Base-by-base conservation (phyloP, 2,797 vertebrate species). In the Rhinella marina region DNA sequence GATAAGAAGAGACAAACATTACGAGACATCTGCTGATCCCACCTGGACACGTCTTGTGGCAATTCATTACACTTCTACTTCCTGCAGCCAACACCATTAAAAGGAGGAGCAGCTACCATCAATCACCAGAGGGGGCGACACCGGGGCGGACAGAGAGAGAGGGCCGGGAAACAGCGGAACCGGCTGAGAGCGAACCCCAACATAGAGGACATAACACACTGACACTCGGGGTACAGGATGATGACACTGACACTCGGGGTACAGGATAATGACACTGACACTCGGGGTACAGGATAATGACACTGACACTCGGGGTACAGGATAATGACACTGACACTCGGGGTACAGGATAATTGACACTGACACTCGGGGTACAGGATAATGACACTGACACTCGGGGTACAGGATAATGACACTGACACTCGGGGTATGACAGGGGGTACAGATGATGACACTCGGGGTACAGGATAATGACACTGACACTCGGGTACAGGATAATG, bases 1-100 rank as follows among this genome's bases (percentile, higher is more conserved):
- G 86, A 87, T 83, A 87, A 87, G 72, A 75, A 50, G 19, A 82
- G 57, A 54, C 80, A 87, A 87, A 87, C 61, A 82, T 7, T 23
- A 54, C 23, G 9, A 16, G 41, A 77, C 86, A 83, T 68, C 81
- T 87, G 81, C 27, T 23, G n/a, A 41, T 25, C 23, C 54, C 50
- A 6, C 54, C 29, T 62, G 41, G 27, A 52, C 41, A 27, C 16
- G 68, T 54, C 80, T 76, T 27, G 7, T 56, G 9, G 66, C 77
- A n/a, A 68, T 68, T 86, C 64, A 41, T 70, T 29, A 48, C 78
- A 23, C 62, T 62, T 19, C 61, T 80, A 29, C 77, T 32, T 78
- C n/a, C 77, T 79, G 77, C 52, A 21, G 2, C 8, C 1, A 32
- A 61, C 77, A 48, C 32, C 32, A 73, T 73, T 83, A 70, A 84